Evolutionary conservation across 1,140 invertebrate genomes (phyloP), one percentile per base, ranked within the genome.

Genomic region (Physella acuta): DNA sequence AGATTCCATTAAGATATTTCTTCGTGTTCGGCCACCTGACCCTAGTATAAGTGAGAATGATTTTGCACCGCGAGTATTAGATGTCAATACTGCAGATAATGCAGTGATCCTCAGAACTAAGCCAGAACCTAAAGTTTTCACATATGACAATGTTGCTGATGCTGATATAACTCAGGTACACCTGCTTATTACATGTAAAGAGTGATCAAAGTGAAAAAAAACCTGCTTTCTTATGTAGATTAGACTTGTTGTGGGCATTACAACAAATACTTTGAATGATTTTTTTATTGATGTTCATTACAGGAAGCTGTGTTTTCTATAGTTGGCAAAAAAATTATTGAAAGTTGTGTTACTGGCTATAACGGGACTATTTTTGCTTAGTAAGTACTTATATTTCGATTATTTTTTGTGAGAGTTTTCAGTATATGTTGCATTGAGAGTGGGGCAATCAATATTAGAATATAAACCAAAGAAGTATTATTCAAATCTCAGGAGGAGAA

Each of bases 331-430:
- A 74, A 78, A 31, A 77, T 85, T 11, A 82, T 86, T 60, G 84
- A 86, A 59, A 81, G 82, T 68, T 81, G 83, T 73, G 72, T 86
- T 0, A 71, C 71, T 26, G 85, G 85, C 0, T 86, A 85, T 71
- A 87, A 87, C 80, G 84, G 85, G 30, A 87, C 85, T 8, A 84
- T 87, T 61, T 86, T 87, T 81, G 85, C 85, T 5, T 87, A 87
- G 82, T 84, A 76, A 81, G 81, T 82, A 17, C 28, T 16, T 26
- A 17, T 36, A 24, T 67, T 24, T 39, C 31, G 44, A 5, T 37
- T 63, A 14, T 66, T n/a, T n/a, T 49, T 49, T n/a, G n/a, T 49
- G n/a, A 49, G 11, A 11, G n/a, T 49, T 14, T 14, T 49, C 11
- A 14, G 44, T 49, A n/a, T 11, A 49, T 49, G n/a, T 49, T 49